phyloP scores from a whole-genome alignment of 2,113 vertebrate species.

The Catharus fuscescens region DNA sequence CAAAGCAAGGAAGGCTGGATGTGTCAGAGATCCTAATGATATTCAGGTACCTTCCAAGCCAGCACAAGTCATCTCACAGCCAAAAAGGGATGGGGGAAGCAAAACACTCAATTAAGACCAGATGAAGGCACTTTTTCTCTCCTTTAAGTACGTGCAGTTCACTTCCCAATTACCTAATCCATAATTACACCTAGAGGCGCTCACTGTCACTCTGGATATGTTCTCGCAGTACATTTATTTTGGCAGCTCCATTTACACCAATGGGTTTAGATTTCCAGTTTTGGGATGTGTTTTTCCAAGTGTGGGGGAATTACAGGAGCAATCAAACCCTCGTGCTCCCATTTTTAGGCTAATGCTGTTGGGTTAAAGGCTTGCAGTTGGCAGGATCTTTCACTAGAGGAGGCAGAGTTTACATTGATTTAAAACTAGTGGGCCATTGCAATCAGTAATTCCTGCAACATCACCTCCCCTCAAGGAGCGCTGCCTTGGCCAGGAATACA shows the following conservation, averaged over 20 bases:
- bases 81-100: fast-evolving
- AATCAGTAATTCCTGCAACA: background rate
- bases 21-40: background rate
- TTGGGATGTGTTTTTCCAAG: background rate
- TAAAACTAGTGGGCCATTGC: background rate
- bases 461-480: background rate
- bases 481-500: background rate
- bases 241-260: background rate
- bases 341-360: background rate
- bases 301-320: fast-evolving
- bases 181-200: background rate
- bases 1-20: background rate
- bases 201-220: background rate
- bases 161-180: background rate
- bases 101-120: background rate
- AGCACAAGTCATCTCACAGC: background rate
- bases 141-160: background rate
- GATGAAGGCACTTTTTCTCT: background rate
- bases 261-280: background rate
- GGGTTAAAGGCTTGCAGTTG: background rate
- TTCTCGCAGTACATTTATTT: fast-evolving
- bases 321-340: background rate
- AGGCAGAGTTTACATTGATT: background rate
- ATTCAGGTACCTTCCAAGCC: fast-evolving
- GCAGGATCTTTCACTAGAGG: background rate